Percentiles rank a stretch among this genome's conserved stretches.
phyloP scores from a whole-genome alignment of 2,797 vertebrate genomes.

The Sebastolobus altivelis region DNA sequence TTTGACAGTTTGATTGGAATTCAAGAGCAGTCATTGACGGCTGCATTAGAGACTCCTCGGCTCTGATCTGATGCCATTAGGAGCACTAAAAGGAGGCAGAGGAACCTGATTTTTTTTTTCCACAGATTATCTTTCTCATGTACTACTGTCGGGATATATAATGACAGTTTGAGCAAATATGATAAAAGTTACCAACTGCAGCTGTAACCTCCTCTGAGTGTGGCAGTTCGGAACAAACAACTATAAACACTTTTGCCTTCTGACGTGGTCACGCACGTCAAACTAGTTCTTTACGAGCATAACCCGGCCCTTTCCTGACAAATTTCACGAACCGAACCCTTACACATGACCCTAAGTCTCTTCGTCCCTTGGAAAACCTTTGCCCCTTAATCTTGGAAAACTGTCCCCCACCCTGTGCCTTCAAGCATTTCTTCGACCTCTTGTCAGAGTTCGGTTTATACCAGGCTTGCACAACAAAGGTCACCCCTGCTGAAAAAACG shows the following conservation, averaged over 20 bases:
- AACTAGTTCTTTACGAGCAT: neutral
- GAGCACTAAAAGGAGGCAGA: no score
- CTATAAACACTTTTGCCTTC: neutral
- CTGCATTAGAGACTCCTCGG: no score
- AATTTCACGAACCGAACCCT: neutral
- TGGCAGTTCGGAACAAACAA: neutral
- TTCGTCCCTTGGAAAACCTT: constrained; percentile 10
- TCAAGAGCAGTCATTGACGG: no score
- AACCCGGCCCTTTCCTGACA: neutral
- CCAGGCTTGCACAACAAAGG: constrained; percentile 62
- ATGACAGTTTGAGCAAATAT: no score
- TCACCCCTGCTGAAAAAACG: constrained; percentile 60
- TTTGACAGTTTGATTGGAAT: no score
- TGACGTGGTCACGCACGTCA: neutral
- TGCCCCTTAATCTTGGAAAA: constrained; percentile 19
- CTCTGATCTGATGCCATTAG: no score
- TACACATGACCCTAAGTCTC: neutral
- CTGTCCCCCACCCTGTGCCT: neutral
- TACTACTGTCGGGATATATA: no score
- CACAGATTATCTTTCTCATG: no score
- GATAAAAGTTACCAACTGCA: no score
- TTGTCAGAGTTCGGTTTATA: constrained; percentile 44
- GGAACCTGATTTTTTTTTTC: no score
- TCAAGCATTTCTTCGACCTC: constrained; percentile 28
- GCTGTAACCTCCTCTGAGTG: no score